Base-by-base conservation (phyloP, 2,797 vertebrate species). In the Lutjanus campechanus region DNA sequence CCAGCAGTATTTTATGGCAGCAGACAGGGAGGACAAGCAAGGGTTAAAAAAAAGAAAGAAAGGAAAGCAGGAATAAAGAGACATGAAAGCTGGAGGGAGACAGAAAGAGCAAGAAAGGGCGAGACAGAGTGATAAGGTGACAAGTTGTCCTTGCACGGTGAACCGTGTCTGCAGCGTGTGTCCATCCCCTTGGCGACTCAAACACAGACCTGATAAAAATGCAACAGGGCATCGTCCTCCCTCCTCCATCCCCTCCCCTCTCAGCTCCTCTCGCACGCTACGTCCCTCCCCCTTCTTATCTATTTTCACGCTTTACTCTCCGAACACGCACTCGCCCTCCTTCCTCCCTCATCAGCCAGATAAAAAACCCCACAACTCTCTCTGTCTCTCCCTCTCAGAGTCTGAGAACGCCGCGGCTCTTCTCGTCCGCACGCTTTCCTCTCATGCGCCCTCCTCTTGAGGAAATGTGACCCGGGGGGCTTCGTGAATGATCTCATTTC, bases 401-500 rank as follows among this genome's bases (percentile, higher is more conserved):
- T 55, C 50, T 5, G 54, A 66, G 50, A 81, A 47, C 8, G 17
- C 67, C 43, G 65, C 50, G 36, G 55, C 55, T 60, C 63, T 8
- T 59, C 69, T 69, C 77, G 1, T 75, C 72, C 65, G 29, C 29
- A 17, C 2, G 43, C 58, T 55, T 53, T 66, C 58, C 46, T 77
- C 75, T 77, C 73, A 36, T 36, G 29, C 29, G 25, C 64, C 43
- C 69, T 67, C 63, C 87, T 78, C 79, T 71, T 67, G 62, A 83
- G 75, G 77, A 87, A 85, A 80, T 58, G 76, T 90, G 86, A 93
- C 91, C 91, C 76, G 53, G 7, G 74, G 80, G 89, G 69, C 83
- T 81, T 88, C 54, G 61, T 56, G 79, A 89, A 76, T 86, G 76
- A 91, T 90, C 83, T 90, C 56, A 89, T 91, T 83, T 77, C 83